Percentiles rank a stretch among this genome's conserved stretches.
These are phyloP conservation scores for Fragum fragum DNA, from an alignment of 2,888 invertebrate genomes.

Conservation along the genomic window DNA sequence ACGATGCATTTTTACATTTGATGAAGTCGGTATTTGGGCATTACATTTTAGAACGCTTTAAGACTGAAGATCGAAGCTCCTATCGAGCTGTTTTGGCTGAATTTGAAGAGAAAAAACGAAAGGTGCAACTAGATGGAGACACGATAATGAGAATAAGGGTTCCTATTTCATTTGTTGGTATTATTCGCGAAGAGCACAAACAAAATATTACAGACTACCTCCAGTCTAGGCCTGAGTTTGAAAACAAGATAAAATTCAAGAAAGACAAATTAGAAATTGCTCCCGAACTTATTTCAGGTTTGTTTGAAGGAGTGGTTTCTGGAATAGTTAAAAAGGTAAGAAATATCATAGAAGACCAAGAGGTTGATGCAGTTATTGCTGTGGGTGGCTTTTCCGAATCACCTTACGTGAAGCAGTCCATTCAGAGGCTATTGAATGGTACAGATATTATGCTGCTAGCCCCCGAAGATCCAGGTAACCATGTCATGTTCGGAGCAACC, in stretches of 20 bases:
- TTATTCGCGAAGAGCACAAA: not conserved
- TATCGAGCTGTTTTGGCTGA: slow-evolving; percentile 24
- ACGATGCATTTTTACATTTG: slow-evolving; percentile 28
- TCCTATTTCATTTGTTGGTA: slow-evolving; percentile 7
- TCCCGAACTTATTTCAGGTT: not conserved
- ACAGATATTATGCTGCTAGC: slow-evolving; percentile 5
- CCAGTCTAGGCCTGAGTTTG: not conserved
- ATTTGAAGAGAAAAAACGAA: slow-evolving; percentile 38
- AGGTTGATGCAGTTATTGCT: slow-evolving; percentile 26
- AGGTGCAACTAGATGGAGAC: not conserved
- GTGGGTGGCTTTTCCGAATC: slow-evolving; percentile 49
- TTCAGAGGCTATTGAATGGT: slow-evolving; percentile 5
- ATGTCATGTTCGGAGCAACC: slow-evolving; percentile 42
- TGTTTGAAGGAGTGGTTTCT: slow-evolving; percentile 36
- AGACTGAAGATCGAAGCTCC: slow-evolving; percentile 24
- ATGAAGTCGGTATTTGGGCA: not conserved
- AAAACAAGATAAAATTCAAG: not conserved
- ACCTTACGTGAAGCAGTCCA: slow-evolving; percentile 26
- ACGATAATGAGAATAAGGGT: slow-evolving; percentile 8
- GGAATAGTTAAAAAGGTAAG: slow-evolving; percentile 37
- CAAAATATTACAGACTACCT: not conserved
- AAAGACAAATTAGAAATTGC: slow-evolving; percentile 32
- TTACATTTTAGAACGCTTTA: slow-evolving; percentile 9
- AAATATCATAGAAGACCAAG: slow-evolving; percentile 10
- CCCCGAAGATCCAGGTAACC: slow-evolving; percentile 36